Evolutionary conservation across 2,888 invertebrate species (phyloP).

Genomic region (Dolichopus griseipennis): DNA sequence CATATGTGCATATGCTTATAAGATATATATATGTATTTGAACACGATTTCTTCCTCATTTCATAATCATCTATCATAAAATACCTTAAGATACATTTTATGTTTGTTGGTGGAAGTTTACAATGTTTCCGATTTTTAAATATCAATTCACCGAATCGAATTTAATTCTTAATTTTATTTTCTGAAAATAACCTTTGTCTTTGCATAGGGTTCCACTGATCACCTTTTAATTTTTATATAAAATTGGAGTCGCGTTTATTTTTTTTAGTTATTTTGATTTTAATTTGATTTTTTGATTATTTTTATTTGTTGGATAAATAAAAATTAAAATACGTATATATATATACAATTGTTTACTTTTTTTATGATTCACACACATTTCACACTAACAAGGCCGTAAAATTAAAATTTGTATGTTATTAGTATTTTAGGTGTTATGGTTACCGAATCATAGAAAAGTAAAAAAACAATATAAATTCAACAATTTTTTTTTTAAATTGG

Average conservation of each 20-base stretch:
- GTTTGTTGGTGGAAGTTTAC: not conserved
- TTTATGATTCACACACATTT: not conserved
- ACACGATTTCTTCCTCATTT: not conserved
- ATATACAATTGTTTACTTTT: no score
- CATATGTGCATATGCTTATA: no score
- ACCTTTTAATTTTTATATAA: no score
- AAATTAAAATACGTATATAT: no score
- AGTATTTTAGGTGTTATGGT: not conserved
- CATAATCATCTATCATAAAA: not conserved
- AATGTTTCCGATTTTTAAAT: not conserved
- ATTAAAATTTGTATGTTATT: not conserved
- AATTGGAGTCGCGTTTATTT: no score
- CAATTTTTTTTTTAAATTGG: not conserved
- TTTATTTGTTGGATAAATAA: no score
- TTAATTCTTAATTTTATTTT: not conserved
- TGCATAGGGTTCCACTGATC: not conserved
- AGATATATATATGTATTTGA: no score
- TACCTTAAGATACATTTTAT: not conserved
- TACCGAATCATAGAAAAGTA: not conserved
- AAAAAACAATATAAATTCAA: not conserved
- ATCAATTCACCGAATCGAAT: not conserved
- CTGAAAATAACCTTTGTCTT: not conserved
- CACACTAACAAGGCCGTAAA: not conserved
- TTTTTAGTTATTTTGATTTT: no score
- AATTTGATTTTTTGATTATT: not conserved